These are phyloP conservation scores for Chrysomela aeneicollis DNA, from an alignment of 2,888 invertebrate genomes.

Conservation along the genomic window DNA sequence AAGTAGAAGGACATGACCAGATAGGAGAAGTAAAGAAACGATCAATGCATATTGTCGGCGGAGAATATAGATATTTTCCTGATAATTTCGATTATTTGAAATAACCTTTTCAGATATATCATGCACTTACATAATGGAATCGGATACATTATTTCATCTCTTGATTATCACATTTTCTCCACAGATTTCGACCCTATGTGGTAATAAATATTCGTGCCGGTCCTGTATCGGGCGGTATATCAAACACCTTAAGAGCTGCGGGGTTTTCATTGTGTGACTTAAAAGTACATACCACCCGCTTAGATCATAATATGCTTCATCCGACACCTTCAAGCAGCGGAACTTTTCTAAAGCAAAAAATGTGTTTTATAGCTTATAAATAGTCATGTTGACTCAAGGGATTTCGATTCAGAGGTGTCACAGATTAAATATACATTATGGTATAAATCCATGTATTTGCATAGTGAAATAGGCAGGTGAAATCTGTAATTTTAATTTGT, in stretches of 20 bases:
- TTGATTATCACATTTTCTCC: too few relatives aligned
- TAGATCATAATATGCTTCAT: conserved; percentile 59
- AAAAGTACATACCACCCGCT: conserved; percentile 60
- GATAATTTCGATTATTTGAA: too few relatives aligned
- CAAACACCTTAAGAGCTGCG: conserved; percentile 57
- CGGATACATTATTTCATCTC: too few relatives aligned
- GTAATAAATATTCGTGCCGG: conserved; percentile 37
- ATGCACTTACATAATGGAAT: too few relatives aligned
- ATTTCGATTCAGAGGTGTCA: conserved; percentile 43
- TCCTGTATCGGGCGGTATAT: conserved; percentile 57
- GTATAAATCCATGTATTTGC: conserved; percentile 43
- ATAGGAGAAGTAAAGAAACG: too few relatives aligned
- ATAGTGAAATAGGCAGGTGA: conserved; percentile 31
- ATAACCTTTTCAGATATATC: too few relatives aligned
- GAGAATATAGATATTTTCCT: too few relatives aligned
- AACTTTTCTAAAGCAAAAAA: conserved; percentile 57
- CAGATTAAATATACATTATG: conserved; percentile 42
- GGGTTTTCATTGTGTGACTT: conserved; percentile 59
- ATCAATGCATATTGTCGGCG: too few relatives aligned
- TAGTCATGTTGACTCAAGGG: conserved; percentile 49
- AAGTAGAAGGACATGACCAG: too few relatives aligned
- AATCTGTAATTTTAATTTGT: conserved; percentile 24
- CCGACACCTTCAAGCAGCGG: conserved; percentile 59
- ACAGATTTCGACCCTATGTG: background rate
- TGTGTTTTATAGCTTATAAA: conserved; percentile 53